phyloP scores from a whole-genome alignment of 2,888 invertebrate genomes.

The Drosophila atripex region DNA sequence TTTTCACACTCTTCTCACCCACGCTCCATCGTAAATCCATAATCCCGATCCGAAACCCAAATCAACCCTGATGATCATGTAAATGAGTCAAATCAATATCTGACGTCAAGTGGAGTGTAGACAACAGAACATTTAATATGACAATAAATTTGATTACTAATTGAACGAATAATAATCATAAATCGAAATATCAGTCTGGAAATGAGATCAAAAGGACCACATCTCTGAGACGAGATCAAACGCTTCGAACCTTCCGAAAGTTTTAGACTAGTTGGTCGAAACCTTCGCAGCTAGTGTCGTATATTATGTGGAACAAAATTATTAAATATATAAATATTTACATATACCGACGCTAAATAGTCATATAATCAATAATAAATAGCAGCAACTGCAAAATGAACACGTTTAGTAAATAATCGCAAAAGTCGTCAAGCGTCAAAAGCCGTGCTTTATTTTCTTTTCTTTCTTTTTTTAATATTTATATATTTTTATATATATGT shows the following conservation, averaged over 20 bases:
- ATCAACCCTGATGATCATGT: slow-evolving; percentile 61
- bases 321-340: slow-evolving; percentile 72
- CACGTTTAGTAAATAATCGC: slow-evolving; percentile 76
- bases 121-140: slow-evolving; percentile 73
- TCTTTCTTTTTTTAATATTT: slow-evolving; percentile 5
- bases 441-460: slow-evolving; percentile 30
- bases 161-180: slow-evolving; percentile 33
- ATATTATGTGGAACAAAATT: slow-evolving; percentile 48
- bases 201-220: slow-evolving; percentile 7
- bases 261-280: neutral
- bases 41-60: slow-evolving; percentile 6
- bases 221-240: neutral
- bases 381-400: slow-evolving; percentile 69
- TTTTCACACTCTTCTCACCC: slow-evolving; percentile 23
- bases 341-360: slow-evolving; percentile 72
- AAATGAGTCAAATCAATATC: slow-evolving; percentile 59
- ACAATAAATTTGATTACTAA: slow-evolving; percentile 65
- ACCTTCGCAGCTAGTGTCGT: neutral
- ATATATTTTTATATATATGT: neutral
- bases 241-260: neutral
- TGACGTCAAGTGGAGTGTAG: slow-evolving; percentile 59
- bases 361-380: slow-evolving; percentile 73
- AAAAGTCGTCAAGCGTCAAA: slow-evolving; percentile 35
- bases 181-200: neutral
- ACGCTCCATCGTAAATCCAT: slow-evolving; percentile 16